These are phyloP conservation scores for Ochropleura plecta DNA, from an alignment of 2,888 invertebrate species.

Conservation along the genomic window DNA sequence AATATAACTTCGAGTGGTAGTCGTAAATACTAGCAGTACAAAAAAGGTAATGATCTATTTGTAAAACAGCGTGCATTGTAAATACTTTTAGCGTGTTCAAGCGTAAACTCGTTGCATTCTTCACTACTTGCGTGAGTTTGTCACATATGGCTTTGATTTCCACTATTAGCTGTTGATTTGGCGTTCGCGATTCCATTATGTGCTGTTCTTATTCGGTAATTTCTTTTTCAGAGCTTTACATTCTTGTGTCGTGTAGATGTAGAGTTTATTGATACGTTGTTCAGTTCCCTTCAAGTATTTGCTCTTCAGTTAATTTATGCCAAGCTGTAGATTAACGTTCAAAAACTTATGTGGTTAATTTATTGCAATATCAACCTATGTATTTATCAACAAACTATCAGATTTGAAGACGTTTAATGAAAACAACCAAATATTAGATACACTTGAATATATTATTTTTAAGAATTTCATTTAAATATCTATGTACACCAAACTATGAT, in stretches of 20 bases:
- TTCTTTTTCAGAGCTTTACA: background rate
- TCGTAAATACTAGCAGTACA: constrained; percentile 1
- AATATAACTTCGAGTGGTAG: constrained; percentile 38
- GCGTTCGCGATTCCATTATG: constrained; percentile 2
- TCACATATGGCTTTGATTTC: constrained; percentile 24
- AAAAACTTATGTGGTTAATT: background rate
- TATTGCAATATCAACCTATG: background rate
- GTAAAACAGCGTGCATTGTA: constrained; percentile 46
- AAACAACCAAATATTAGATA: background rate
- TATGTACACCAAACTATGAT: constrained; percentile 14
- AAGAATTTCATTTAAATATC: background rate
- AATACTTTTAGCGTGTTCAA: constrained; percentile 45
- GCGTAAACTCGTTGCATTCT: constrained; percentile 34
- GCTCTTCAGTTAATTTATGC: too few species aligned
- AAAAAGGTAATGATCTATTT: constrained; percentile 44
- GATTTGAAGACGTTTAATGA: background rate
- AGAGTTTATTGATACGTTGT: background rate
- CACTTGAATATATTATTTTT: background rate
- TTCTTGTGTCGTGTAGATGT: background rate
- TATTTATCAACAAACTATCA: background rate
- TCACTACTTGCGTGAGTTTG: constrained; percentile 25
- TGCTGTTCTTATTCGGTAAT: background rate
- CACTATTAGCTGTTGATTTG: background rate
- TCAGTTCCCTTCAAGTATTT: background rate
- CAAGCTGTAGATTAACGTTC: background rate